Conservation (phyloP, 1,140 invertebrate genomes). For the Galleria mellonella region DNA sequence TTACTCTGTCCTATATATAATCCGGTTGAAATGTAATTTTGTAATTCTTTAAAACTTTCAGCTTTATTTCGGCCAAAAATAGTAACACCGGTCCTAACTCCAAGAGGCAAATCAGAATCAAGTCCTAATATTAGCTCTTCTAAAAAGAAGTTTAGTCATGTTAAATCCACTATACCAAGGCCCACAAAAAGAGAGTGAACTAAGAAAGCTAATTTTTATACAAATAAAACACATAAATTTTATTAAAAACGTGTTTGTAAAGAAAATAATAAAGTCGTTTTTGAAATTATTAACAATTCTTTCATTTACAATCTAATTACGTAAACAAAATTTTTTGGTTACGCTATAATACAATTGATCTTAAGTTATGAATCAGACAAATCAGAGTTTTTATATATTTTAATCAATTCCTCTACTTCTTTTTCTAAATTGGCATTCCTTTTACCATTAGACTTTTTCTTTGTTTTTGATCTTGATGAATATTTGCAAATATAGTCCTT, state of each 20-base stretch:
- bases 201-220: neutral
- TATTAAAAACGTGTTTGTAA: too few species aligned
- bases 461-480: slow-evolving; percentile 23
- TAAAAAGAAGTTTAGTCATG: slow-evolving; percentile 49
- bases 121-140: slow-evolving; percentile 42
- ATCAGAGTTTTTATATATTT: slow-evolving; percentile 31
- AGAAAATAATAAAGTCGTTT: too few species aligned
- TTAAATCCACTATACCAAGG: slow-evolving; percentile 65
- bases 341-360: too few species aligned
- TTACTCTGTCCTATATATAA: too few species aligned
- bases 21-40: too few species aligned
- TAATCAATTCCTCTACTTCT: slow-evolving; percentile 49
- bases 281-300: too few species aligned
- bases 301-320: too few species aligned
- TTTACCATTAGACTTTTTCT: slow-evolving; percentile 23
- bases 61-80: slow-evolving; percentile 47
- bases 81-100: slow-evolving; percentile 24
- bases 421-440: slow-evolving; percentile 40
- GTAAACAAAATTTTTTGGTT: too few species aligned
- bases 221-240: too few species aligned
- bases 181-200: slow-evolving; percentile 42
- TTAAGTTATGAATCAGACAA: slow-evolving; percentile 18
- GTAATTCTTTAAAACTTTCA: too few species aligned
- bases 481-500: slow-evolving; percentile 8
- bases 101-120: slow-evolving; percentile 9